Evolutionary conservation across 1,140 invertebrate genomes (phyloP).

Genomic region (Tetragonula clypearis): DNA sequence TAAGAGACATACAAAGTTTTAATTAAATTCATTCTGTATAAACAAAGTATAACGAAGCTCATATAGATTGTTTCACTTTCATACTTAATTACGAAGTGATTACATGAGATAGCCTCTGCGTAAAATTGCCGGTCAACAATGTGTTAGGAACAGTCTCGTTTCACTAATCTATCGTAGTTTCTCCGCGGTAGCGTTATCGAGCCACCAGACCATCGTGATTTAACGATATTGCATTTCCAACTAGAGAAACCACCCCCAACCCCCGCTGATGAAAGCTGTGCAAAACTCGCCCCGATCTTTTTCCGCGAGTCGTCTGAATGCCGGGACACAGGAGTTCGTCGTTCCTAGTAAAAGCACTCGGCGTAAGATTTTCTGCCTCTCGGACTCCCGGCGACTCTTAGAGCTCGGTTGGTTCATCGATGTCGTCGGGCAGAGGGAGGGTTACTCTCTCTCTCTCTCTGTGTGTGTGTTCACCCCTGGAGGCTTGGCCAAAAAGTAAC

Average conservation of each 20-base stretch:
- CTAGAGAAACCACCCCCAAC: background rate
- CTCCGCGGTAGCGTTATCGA: too few species aligned
- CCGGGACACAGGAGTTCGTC: background rate
- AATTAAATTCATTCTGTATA: too few species aligned
- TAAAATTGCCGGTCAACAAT: too few species aligned
- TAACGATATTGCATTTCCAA: background rate
- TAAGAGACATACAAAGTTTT: too few species aligned
- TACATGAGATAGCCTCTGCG: too few species aligned
- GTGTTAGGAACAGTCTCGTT: background rate
- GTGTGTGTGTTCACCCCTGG: background rate
- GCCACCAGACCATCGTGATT: too few species aligned
- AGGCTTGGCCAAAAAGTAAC: constrained; percentile 63
- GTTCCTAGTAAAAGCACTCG: background rate
- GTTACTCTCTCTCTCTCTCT: constrained; percentile 29
- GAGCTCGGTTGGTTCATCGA: constrained; percentile 1
- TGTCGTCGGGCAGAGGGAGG: background rate
- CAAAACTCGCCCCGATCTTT: background rate
- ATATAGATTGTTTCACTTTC: too few species aligned
- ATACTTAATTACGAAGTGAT: too few species aligned
- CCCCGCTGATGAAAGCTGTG: background rate
- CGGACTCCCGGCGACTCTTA: background rate
- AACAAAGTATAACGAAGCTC: too few species aligned
- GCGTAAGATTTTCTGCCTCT: constrained; percentile 33
- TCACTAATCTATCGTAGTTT: background rate
- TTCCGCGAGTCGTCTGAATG: constrained; percentile 4